Conservation (phyloP, 1,140 invertebrate species). For the Pachypsylla venusta region DNA sequence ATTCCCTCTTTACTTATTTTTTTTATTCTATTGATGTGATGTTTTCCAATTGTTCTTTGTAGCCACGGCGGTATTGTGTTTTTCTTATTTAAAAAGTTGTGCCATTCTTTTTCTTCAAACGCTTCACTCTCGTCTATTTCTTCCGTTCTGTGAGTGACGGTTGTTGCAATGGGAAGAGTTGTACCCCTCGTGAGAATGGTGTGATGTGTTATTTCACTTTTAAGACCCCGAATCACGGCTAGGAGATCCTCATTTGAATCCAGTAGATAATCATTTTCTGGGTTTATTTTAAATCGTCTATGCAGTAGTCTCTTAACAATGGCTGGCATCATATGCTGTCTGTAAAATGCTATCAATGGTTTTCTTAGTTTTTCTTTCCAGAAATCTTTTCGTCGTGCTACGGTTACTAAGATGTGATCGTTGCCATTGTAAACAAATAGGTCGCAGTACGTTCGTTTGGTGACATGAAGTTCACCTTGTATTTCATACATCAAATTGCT, state of each 20-base stretch:
- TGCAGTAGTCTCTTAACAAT: not conserved
- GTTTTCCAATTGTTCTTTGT: too few relatives aligned
- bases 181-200: not conserved
- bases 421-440: constrained; percentile 7
- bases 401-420: not conserved
- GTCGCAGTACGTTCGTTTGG: not conserved
- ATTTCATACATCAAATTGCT: not conserved
- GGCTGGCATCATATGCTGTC: not conserved
- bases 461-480: not conserved
- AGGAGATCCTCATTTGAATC: not conserved
- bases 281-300: not conserved
- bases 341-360: not conserved
- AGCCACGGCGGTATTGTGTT: too few relatives aligned
- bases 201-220: constrained; percentile 1
- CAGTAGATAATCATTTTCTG: not conserved
- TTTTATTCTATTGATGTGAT: too few relatives aligned
- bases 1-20: too few relatives aligned
- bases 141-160: not conserved
- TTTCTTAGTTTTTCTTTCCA: not conserved
- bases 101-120: constrained; percentile 1
- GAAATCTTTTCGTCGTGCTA: not conserved
- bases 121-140: not conserved
- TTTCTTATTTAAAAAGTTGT: too few relatives aligned
- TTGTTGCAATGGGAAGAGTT: not conserved
- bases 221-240: not conserved